Evolutionary conservation across 2,113 vertebrate species (phyloP), one percentile per base, ranked within the genome.

Genomic region (Syrmaticus mikado): DNA sequence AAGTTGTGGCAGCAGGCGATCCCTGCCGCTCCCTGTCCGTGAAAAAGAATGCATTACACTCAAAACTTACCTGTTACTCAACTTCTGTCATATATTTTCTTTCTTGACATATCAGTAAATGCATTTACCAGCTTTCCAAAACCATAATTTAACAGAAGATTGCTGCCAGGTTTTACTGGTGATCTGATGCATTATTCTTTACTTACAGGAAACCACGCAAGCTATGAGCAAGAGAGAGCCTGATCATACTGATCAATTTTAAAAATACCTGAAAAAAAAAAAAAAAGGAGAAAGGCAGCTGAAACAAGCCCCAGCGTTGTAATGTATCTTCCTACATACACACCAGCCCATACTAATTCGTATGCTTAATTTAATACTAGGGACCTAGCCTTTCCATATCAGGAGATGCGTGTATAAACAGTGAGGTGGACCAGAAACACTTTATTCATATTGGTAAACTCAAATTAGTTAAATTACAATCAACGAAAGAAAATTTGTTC

Each of bases 401-500:
- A 62, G 18, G 70, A 89, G 83, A 79, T 34, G 27, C 25, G n/a
- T 75, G 15, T 32, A 41, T 58, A 11, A 92, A 79, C 11, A 60
- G 25, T 74, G 30, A 67, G 50, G 5, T 52, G 11, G 67, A 61
- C 30, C 8, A 67, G 55, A 94, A 92, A 73, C 46, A 48, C 24
- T 52, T 50, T 34, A 45, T 27, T 87, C 53, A 14, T 24, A 32
- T 34, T 20, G 52, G 38, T 75, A 67, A 82, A 74, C 34, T 2
- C 2, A 71, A 78, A 0, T 0, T 40, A 32, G 55, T 64, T 17
- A 41, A 14, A 34, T 50, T 82, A 58, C 13, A 84, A 62, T 67
- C 80, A 90, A 27, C 36, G 76, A 84, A 80, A 28, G 61, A 90
- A 52, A 18, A 32, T 97, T 98, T 98, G 95, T 98, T 97, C 97